Conservation (phyloP, 2,797 vertebrate species). For the Gymnodraco acuticeps region DNA sequence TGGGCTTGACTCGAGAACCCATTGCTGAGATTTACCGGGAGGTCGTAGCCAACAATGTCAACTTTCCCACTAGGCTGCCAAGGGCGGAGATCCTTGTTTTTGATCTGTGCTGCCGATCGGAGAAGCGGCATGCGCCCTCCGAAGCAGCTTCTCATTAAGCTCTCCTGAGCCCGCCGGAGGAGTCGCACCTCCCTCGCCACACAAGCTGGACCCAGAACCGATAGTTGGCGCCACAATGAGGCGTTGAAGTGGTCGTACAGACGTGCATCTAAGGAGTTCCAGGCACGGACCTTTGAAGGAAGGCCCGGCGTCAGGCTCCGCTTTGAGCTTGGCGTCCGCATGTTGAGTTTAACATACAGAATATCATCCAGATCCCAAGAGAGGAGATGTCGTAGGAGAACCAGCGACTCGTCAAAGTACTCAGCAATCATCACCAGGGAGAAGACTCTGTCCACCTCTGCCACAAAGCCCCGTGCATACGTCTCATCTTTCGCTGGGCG, state of each 20-base stretch:
- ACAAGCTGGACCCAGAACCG: constrained; percentile 79
- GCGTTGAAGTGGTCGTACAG: constrained; percentile 91
- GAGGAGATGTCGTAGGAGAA: constrained; percentile 88
- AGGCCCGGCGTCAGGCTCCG: constrained; percentile 79
- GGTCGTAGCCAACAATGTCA: constrained; percentile 90
- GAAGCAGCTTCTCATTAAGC: constrained; percentile 85
- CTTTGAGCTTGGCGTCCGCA: constrained; percentile 85
- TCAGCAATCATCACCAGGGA: constrained; percentile 92
- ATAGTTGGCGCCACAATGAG: constrained; percentile 87
- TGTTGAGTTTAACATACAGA: constrained; percentile 90
- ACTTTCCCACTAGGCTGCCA: constrained; percentile 90
- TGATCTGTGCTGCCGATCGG: constrained; percentile 85
- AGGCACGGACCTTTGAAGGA: constrained; percentile 81
- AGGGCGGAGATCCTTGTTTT: constrained; percentile 89
- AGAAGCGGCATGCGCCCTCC: constrained; percentile 76
- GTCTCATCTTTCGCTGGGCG: constrained; percentile 63
- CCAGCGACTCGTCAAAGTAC: constrained; percentile 91
- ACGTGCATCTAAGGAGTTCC: constrained; percentile 87
- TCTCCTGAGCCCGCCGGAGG: constrained; percentile 83
- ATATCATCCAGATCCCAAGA: constrained; percentile 91
- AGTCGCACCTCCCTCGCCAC: constrained; percentile 85
- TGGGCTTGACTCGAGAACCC: constrained; percentile 53
- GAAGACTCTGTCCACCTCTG: constrained; percentile 86
- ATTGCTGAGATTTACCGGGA: constrained; percentile 79
- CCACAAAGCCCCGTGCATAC: constrained; percentile 83